phyloP scores from a whole-genome alignment of 1,140 invertebrate species.

The Phymastichus coffea region DNA sequence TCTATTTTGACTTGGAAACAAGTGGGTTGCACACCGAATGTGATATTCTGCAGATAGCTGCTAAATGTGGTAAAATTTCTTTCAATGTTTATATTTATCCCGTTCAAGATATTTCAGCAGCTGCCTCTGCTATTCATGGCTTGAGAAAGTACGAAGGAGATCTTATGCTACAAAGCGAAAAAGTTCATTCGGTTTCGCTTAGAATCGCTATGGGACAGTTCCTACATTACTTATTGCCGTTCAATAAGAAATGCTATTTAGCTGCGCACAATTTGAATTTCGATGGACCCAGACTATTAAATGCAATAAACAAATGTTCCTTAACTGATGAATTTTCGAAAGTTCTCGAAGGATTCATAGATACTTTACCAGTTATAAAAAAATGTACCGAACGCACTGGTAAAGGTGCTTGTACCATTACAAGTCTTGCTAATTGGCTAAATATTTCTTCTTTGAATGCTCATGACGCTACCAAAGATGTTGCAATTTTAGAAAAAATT shows the following conservation, averaged over 20 bases:
- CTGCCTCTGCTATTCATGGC: background rate
- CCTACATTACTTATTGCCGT: background rate
- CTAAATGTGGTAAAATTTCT: background rate
- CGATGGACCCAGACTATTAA: background rate
- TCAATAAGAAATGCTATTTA: background rate
- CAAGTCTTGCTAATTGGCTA: background rate
- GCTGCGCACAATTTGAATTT: background rate
- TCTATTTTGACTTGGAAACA: background rate
- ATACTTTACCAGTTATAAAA: background rate
- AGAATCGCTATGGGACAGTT: background rate
- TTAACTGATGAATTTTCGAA: too few relatives aligned
- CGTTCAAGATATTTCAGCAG: background rate
- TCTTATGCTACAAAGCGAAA: background rate
- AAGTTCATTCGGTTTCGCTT: background rate
- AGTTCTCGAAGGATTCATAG: background rate
- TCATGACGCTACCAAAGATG: background rate
- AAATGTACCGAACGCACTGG: background rate
- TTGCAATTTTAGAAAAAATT: background rate
- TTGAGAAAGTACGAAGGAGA: background rate
- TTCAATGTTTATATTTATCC: background rate
- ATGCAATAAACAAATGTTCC: too few relatives aligned
- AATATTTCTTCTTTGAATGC: background rate
- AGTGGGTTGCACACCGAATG: background rate
- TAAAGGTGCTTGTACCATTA: background rate
- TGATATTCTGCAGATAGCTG: background rate